These are phyloP conservation scores for Falco berigora DNA, from an alignment of 2,797 vertebrate species.

Conservation along the genomic window DNA sequence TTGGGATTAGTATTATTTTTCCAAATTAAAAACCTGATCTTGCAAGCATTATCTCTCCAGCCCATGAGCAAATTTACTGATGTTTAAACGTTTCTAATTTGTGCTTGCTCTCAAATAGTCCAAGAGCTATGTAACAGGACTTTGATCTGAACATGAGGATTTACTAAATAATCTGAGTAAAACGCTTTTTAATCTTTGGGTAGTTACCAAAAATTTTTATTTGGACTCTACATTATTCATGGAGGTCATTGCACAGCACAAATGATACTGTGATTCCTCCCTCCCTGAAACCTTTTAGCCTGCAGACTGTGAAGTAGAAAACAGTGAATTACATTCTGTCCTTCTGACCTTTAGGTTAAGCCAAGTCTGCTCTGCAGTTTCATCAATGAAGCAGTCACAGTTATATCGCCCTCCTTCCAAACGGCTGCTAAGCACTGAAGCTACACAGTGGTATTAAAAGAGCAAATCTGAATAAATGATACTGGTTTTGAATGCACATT, in stretches of 20 bases:
- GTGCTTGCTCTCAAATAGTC: not conserved
- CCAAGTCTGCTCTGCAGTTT: not conserved
- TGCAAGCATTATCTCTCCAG: not conserved
- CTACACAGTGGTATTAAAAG: not conserved
- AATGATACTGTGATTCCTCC: not conserved
- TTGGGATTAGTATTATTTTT: not conserved
- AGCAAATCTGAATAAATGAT: not conserved
- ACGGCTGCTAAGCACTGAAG: not conserved
- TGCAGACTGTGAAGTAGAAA: not conserved
- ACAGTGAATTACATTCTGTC: not conserved
- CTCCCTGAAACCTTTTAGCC: not conserved
- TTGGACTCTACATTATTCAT: not conserved
- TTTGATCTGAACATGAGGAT: not conserved
- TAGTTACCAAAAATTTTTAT: not conserved
- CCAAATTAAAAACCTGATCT: constrained; percentile 2
- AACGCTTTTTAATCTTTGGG: not conserved
- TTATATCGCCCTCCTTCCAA: not conserved
- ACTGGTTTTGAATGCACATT: not conserved
- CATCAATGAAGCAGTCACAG: not conserved
- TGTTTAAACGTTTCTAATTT: not conserved
- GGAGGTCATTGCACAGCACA: not conserved
- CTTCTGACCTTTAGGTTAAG: not conserved
- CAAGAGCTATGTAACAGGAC: not conserved
- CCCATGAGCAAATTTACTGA: not conserved
- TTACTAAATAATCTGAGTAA: not conserved